These are phyloP conservation scores for Chionoecetes opilio DNA, from an alignment of 1,140 invertebrate species.

Conservation along the genomic window DNA sequence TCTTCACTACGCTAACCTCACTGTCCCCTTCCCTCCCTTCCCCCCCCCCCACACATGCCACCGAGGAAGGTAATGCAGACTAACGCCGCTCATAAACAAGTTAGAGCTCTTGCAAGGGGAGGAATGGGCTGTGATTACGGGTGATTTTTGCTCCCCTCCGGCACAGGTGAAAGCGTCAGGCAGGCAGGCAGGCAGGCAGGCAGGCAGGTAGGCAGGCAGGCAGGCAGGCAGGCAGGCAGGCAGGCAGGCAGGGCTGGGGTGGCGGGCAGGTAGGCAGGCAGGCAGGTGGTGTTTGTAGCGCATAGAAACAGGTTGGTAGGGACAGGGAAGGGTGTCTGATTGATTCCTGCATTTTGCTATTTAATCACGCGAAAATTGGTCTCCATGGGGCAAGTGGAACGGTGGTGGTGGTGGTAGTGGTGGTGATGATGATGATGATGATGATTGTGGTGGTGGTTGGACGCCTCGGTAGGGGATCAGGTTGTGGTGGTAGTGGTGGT, in stretches of 20 bases:
- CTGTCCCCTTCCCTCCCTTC: neutral
- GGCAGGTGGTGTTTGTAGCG: no score
- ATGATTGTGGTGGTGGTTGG: no score
- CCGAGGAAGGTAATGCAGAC: neutral
- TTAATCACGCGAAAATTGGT: neutral
- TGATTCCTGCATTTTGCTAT: neutral
- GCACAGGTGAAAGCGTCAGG: neutral
- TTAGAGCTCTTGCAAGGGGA: neutral
- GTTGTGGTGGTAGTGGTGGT: no score
- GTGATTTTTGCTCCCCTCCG: neutral
- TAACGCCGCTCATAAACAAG: neutral
- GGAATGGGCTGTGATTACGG: neutral
- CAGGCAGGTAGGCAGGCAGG: neutral
- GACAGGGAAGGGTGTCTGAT: neutral
- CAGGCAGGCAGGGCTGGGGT: neutral
- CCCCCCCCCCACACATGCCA: neutral
- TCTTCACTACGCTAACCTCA: no score
- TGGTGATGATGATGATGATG: no score
- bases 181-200: neutral
- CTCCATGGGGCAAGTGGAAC: neutral
- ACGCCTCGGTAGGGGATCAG: no score
- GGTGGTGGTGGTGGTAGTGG: neutral
- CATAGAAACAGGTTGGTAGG: no score
- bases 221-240: neutral
- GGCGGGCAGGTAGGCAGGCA: neutral